Evolutionary conservation across 92 coral and sea anemone genomes (phyloP), one percentile per base, ranked within the genome.

Genomic region (Epizoanthus stellaris): DNA sequence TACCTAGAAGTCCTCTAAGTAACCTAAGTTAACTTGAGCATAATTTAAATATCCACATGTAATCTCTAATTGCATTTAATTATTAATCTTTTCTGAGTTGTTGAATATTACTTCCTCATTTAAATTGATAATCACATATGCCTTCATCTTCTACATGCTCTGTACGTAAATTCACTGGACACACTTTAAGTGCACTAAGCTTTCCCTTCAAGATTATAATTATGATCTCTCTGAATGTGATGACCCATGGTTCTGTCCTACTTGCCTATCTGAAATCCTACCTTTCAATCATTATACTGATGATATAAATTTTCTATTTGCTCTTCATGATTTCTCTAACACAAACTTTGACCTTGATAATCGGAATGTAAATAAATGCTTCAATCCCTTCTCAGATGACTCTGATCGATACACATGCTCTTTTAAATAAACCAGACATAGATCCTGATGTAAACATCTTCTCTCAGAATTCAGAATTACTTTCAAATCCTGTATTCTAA

Each of bases 191-290:
- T 76, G 89, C 73, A 66, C 89, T 34, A 81, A 81, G 73, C 77
- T 86, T 45, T 75, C 77, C 53, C 84, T 76, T 86, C 73, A 68
- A 76, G 80, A 86, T 75, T 86, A 86, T 77, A 77, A 65, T 85
- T 77, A n/a, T n/a, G n/a, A 67, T 54, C 69, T 85, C 53, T 70
- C 71, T 64, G 84, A 56, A 75, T 86, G 76, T 57, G 57, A 86
- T 86, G 89, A 86, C 66, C 69, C 80, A 62, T 86, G 89, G 79
- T 86, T 73, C 80, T 86, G 89, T 69, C 75, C 84, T 76, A 77
- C 56, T 79, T 86, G 89, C 70, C 67, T 80, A 34, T 57, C 82
- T 71, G 82, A 81, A 70, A 87, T 60, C 67, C 75, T 87, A 68
- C 88, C 70, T 60, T 85, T 85, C 23, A 85, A 85, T 45, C 82